Evolutionary conservation across 35 echinoderm and acorn worm genomes (phyloP).

Genomic region (Patiria miniata): DNA sequence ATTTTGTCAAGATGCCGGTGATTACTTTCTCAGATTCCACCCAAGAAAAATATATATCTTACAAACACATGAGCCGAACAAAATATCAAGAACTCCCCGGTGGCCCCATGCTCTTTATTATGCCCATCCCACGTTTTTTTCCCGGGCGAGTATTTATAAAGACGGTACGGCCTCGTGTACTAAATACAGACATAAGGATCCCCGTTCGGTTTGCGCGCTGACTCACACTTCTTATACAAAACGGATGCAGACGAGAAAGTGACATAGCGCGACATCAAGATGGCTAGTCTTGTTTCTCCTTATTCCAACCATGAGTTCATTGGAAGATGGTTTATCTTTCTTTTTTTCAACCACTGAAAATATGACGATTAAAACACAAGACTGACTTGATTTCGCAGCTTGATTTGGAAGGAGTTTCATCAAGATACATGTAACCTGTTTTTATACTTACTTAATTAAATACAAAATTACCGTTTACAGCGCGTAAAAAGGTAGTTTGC

Average conservation of each 20-base stretch:
- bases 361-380: background rate
- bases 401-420: no score
- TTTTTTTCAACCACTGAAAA: background rate
- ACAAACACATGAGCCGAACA: no score
- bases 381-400: background rate
- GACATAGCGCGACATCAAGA: background rate
- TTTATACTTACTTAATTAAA: no score
- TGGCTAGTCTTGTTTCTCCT: background rate
- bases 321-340: background rate
- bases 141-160: background rate
- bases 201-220: background rate
- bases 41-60: no score
- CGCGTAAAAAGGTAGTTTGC: no score
- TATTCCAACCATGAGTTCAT: background rate
- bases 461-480: no score
- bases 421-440: no score
- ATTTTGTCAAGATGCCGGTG: no score
- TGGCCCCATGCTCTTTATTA: no score
- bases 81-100: no score
- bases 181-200: background rate
- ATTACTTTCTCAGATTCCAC: no score
- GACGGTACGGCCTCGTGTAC: background rate
- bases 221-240: background rate
- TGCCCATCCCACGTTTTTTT: background rate
- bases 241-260: constrained; percentile 27